Evolutionary conservation across 2,888 invertebrate species (phyloP), one percentile per base, ranked within the genome.

Genomic region (Helleia helle): DNA sequence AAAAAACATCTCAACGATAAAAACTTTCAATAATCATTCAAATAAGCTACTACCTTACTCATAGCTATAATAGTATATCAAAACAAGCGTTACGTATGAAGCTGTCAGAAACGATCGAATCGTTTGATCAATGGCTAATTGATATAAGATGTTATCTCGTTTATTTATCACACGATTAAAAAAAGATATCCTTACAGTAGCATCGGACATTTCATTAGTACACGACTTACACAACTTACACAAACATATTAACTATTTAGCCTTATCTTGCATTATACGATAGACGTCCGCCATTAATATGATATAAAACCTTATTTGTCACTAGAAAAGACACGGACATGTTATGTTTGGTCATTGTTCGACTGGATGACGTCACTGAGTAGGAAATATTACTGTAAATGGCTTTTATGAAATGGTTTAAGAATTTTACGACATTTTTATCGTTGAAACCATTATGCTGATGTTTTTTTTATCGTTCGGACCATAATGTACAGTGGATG

Each of bases 191-290:
- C 57, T 58, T 61, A 63, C 68, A 57, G 66, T 65, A 68, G 72
- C 73, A 6, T 18, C 22, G 7, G 8, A 2, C 22, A 22, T 22
- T 22, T 22, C 34, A 34, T 34, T 34, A 34, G 18, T 34, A 67
- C 66, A 65, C 59, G 65, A 64, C 72, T 75, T 76, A 70, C 70
- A 71, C 69, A 80, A 77, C n/a, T n/a, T n/a, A n/a, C 62, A 63
- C 60, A 63, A 68, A 72, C 70, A 74, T 77, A 79, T 80, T 79
- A 77, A 59, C 66, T 65, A 61, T 77, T 80, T 79, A 77, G 65
- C 58, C 65, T 68, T 76, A 79, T 79, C 73, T 68, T 46, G 63
- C 59, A 65, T 54, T 42, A 52, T 58, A 48, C 60, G 50, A 59
- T 62, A 55, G 63, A 60, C 58, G 55, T 53, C 55, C 54, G 58